phyloP scores from a whole-genome alignment of 2,888 invertebrate genomes.

The Megaustenia siamemsis region DNA sequence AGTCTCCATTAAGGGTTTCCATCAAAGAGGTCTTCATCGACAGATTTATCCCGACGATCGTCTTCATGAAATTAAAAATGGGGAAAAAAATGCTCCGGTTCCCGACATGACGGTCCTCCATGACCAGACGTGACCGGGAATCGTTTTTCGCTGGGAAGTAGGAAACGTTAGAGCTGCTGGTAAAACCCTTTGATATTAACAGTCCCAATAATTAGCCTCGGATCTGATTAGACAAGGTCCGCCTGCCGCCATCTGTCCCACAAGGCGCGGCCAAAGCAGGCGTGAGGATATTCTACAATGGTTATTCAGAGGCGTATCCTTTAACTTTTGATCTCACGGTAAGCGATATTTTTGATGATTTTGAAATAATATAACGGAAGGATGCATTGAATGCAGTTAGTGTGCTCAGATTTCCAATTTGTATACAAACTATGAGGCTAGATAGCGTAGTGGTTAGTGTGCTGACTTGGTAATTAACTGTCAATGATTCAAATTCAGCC shows the following conservation, averaged over 20 bases:
- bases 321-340: no score
- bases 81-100: not conserved
- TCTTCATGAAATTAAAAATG: no score
- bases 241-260: conserved; percentile 52
- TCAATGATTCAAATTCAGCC: no score
- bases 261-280: conserved; percentile 26
- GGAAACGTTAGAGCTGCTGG: conserved; percentile 35
- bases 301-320: not conserved
- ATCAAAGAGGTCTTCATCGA: not conserved
- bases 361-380: no score
- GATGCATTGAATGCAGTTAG: no score
- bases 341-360: no score
- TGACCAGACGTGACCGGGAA: conserved; percentile 32
- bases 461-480: no score
- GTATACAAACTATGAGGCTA: no score
- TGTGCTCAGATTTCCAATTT: no score
- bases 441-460: no score
- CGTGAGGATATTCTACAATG: not conserved
- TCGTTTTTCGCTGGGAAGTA: conserved; percentile 19
- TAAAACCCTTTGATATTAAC: conserved; percentile 54
- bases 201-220: conserved; percentile 51
- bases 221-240: conserved; percentile 52
- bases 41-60: not conserved
- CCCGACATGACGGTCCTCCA: not conserved
- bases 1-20: no score